These are phyloP conservation scores for Pollenia labialis DNA, from an alignment of 2,888 invertebrate genomes.

Conservation along the genomic window DNA sequence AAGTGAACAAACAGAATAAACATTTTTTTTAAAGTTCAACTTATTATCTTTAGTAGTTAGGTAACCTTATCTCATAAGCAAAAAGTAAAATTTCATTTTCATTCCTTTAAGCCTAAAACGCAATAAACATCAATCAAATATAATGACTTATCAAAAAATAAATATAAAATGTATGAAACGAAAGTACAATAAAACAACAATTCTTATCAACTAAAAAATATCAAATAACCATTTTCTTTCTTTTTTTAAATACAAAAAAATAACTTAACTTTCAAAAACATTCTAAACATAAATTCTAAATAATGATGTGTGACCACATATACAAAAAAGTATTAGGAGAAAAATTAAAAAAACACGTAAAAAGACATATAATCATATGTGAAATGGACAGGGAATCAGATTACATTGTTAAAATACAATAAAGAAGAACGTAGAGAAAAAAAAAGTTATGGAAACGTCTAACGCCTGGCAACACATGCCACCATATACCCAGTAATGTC, in stretches of 20 bases:
- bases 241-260: conserved; percentile 19
- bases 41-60: conserved; percentile 13
- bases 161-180: conserved; percentile 16
- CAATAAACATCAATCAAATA: conserved; percentile 73
- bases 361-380: conserved; percentile 63
- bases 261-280: conserved; percentile 64
- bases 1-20: not conserved
- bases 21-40: conserved; percentile 3
- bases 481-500: not conserved
- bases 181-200: conserved; percentile 61
- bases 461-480: conserved; percentile 54
- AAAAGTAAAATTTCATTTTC: not conserved
- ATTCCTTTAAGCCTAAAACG: conserved; percentile 30
- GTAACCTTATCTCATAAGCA: conserved; percentile 49
- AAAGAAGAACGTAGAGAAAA: conserved; percentile 7
- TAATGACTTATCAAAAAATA: conserved; percentile 72
- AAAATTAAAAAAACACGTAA: conserved; percentile 40
- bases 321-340: conserved; percentile 33
- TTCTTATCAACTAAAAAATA: conserved; percentile 82
- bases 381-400: conserved; percentile 81
- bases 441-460: conserved; percentile 58
- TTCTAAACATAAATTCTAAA: conserved; percentile 58
- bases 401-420: conserved; percentile 78
- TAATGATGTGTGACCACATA: conserved; percentile 73
- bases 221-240: conserved; percentile 78